Evolutionary conservation across 2,797 vertebrate species (phyloP).

Genomic region (Crocodylus rhombifer): DNA sequence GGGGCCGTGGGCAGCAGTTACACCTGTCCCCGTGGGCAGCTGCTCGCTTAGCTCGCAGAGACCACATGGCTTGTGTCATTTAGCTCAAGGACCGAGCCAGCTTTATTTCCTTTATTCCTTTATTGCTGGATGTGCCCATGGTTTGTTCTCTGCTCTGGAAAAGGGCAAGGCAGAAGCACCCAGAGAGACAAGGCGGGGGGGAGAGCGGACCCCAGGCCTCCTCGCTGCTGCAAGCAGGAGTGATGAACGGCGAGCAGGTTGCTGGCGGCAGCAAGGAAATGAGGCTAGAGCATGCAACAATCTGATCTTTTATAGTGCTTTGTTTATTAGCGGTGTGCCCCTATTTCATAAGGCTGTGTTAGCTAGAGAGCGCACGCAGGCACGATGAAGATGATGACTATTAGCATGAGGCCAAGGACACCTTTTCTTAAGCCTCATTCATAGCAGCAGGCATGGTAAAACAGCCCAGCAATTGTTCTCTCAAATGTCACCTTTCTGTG

Average conservation of each 20-base stretch:
- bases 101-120: not conserved
- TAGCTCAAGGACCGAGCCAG: not conserved
- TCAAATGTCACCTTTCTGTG: constrained; percentile 79
- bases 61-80: not conserved
- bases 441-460: constrained; percentile 67
- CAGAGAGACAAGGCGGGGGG: not conserved
- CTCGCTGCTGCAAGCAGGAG: fast-evolving
- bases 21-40: not conserved
- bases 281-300: constrained; percentile 60
- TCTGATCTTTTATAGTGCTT: constrained; percentile 77
- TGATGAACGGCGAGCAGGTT: not conserved
- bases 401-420: constrained; percentile 80
- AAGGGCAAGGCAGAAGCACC: not conserved
- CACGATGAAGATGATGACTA: constrained; percentile 77
- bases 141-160: not conserved
- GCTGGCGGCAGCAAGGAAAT: constrained; percentile 17
- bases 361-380: constrained; percentile 59
- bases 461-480: constrained; percentile 85
- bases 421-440: constrained; percentile 83
- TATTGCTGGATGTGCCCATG: not conserved
- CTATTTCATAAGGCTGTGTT: constrained; percentile 78
- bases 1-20: not conserved
- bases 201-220: not conserved
- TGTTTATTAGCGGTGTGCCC: constrained; percentile 70
- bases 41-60: not conserved